Conservation (phyloP, 1,140 invertebrate genomes). For the Zaprionus africanus region DNA sequence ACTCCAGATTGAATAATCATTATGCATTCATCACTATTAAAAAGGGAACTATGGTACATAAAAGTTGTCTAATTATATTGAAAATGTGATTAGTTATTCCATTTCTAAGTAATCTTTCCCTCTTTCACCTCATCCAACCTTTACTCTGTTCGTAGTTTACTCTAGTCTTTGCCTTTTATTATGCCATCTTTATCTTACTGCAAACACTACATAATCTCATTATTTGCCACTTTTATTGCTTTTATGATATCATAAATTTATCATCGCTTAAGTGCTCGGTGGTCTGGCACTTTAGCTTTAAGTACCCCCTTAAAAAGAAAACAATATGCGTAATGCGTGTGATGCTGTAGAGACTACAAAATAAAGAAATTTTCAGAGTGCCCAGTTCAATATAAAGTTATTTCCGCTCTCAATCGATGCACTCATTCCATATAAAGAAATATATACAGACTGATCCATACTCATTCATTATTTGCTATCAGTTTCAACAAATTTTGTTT, state of each 20-base stretch:
- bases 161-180: neutral
- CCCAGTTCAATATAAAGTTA: neutral
- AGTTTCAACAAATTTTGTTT: neutral
- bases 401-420: neutral
- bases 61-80: neutral
- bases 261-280: slow-evolving; percentile 4
- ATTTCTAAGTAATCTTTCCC: neutral
- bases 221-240: neutral
- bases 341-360: neutral
- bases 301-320: slow-evolving; percentile 1
- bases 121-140: too few relatives aligned
- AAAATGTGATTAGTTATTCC: neutral
- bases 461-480: slow-evolving; percentile 7
- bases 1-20: too few relatives aligned
- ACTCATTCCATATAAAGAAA: neutral
- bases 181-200: slow-evolving; percentile 1
- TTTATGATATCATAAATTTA: slow-evolving; percentile 20
- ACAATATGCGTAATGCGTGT: neutral
- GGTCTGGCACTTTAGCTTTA: slow-evolving; percentile 1
- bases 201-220: slow-evolving; percentile 1
- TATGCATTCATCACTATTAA: too few relatives aligned
- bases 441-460: neutral
- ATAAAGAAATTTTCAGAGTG: neutral
- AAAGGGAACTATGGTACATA: too few relatives aligned
- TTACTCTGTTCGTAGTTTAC: neutral